phyloP scores from a whole-genome alignment of 1,140 invertebrate species.

The Anastrepha obliqua region DNA sequence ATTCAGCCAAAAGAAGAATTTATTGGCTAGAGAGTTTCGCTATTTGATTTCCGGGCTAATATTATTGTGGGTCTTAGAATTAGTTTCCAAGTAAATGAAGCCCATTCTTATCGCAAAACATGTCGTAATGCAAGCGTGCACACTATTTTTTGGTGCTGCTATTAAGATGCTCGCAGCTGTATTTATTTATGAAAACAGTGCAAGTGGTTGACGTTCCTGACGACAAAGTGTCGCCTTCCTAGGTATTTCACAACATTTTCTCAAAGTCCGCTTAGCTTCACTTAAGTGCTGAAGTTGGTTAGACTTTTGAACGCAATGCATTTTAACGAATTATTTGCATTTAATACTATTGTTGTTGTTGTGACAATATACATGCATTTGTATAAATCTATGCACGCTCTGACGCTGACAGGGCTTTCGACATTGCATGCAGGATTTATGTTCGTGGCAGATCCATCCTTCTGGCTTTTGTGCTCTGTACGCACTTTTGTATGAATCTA shows the following conservation, averaged over 20 bases:
- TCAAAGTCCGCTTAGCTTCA: conserved; percentile 24
- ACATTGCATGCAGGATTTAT: conserved; percentile 32
- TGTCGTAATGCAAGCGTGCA: too few relatives aligned
- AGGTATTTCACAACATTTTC: conserved; percentile 42
- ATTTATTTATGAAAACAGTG: background rate
- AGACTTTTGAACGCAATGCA: background rate
- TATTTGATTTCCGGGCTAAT: too few relatives aligned
- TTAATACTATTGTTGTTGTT: conserved; percentile 1
- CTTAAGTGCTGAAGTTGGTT: background rate
- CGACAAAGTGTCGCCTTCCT: conserved; percentile 52
- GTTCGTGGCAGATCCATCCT: background rate
- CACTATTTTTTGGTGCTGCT: too few relatives aligned
- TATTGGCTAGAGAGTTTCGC: too few relatives aligned
- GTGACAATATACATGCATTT: conserved; percentile 1
- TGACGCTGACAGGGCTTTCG: background rate
- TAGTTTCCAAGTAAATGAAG: too few relatives aligned
- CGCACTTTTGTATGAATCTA: background rate
- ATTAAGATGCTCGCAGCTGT: background rate
- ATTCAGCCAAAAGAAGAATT: too few relatives aligned
- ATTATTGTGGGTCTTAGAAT: too few relatives aligned
- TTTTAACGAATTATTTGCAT: conserved; percentile 19
- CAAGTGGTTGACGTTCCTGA: background rate
- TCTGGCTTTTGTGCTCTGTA: background rate
- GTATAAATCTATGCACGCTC: background rate
- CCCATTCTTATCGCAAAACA: too few relatives aligned